Percentiles rank a stretch among this genome's conserved stretches.
These are phyloP conservation scores for Colinus virginianus DNA, from an alignment of 2,113 vertebrate genomes.

Conservation along the genomic window DNA sequence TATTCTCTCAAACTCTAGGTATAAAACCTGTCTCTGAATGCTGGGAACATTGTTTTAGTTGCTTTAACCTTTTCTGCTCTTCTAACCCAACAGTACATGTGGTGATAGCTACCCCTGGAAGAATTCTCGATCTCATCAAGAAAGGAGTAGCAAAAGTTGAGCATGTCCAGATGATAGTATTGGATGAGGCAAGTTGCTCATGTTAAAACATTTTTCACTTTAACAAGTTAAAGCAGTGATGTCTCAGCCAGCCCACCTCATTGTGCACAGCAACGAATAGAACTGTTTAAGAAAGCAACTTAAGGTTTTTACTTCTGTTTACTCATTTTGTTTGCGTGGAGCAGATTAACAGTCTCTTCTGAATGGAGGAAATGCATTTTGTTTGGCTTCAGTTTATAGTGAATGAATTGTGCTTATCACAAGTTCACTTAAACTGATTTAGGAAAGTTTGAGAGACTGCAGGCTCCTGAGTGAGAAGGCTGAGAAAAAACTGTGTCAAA, in stretches of 20 bases:
- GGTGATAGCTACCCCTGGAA: conserved; percentile 96
- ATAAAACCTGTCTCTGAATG: rapidly evolving
- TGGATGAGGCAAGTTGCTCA: conserved; percentile 90
- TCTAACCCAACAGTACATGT: conserved; percentile 88
- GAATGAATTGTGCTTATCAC: background rate
- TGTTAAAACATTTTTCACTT: background rate
- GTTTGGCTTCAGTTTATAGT: background rate
- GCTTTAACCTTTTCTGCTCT: background rate
- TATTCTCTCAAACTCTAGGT: background rate
- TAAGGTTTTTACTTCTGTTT: background rate
- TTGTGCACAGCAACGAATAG: background rate
- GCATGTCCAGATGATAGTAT: conserved; percentile 97
- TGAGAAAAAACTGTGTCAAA: background rate
- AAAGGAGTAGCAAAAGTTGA: conserved; percentile 98
- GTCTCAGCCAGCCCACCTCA: background rate
- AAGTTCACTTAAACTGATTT: background rate
- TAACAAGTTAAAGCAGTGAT: background rate
- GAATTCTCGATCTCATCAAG: conserved; percentile 99
- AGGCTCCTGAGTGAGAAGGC: background rate
- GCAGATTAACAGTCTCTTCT: background rate
- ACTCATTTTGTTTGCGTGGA: background rate
- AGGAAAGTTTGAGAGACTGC: rapidly evolving
- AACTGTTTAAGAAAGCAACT: background rate
- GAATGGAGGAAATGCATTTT: background rate
- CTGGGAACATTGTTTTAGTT: background rate